Base-by-base conservation (phyloP, 2,888 invertebrate species). In the Rotaria macrura region DNA sequence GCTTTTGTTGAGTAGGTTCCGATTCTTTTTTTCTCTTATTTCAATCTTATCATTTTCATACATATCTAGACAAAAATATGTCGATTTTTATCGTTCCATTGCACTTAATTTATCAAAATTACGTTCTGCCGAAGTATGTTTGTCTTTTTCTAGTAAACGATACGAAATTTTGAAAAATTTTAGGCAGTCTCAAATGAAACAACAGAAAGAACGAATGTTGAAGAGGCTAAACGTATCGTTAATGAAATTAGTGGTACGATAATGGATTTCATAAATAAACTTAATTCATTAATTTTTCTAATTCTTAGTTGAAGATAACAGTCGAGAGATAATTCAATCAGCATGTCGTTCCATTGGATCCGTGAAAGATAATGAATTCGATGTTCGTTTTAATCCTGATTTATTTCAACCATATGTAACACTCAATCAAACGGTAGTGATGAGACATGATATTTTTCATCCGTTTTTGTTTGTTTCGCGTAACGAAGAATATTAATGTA, bases 351-450 rank as follows among this genome's bases (percentile, higher is more conserved):
- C 96, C 40, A 97, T 98, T 10, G 96, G 96, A 0, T 98, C 97
- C 0, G 93, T 98, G 12, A 95, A 95, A 91, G 96, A 97, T 88
- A 94, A 95, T 87, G 97, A 97, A 91, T 97, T 98, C 91, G 96
- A 96, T 90, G 95, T 99, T 88, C 94, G 96, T 87, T 99, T 99
- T 92, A 99, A 99, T 92, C 97, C 98, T 0, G 99, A 99, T 92
- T 96, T 97, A 87, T 98, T 95, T 92, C 97, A 97, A 23, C 95
- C 95, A 1, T 96, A 96, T 85, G 97, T 99, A 87, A 93, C 93
- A 86, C 97, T 97, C 92, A 93, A 93, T 38, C 93, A 94, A 88
- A 92, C 93, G 38, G 93, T 47, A 55, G 17, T 84, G 0, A n/a
- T n/a, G n/a, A n/a, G n/a, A n/a, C n/a, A n/a, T n/a, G n/a, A n/a